Percentiles rank a stretch among this genome's conserved stretches.
Evolutionary conservation across 2,888 invertebrate genomes (phyloP).

Genomic region (Stratiomys singularior): DNA sequence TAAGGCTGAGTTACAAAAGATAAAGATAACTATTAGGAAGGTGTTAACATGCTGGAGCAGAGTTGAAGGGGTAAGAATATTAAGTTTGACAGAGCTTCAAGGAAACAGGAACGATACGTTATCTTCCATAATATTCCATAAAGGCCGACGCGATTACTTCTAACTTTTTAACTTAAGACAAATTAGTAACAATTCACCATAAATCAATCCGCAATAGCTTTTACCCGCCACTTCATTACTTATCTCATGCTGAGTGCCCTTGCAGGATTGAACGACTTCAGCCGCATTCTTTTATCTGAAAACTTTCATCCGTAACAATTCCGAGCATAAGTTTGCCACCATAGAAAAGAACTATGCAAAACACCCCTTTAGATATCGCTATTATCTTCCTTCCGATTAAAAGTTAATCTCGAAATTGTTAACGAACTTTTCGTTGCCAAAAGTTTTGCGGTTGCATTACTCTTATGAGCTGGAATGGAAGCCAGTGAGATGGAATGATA

Average conservation of each 20-base stretch:
- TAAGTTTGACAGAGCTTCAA: too few relatives aligned
- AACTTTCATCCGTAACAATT: conserved; percentile 1
- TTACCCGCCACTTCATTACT: too few relatives aligned
- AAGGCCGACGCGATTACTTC: too few relatives aligned
- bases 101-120: too few relatives aligned
- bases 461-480: conserved; percentile 41
- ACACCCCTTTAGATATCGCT: background rate
- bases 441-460: conserved; percentile 46
- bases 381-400: conserved; percentile 39
- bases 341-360: conserved; percentile 29
- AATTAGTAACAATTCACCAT: too few relatives aligned
- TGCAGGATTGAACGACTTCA: background rate
- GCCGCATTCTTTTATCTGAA: background rate
- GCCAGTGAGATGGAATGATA: conserved; percentile 31
- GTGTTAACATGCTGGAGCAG: too few relatives aligned
- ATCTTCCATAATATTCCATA: too few relatives aligned
- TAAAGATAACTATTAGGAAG: too few relatives aligned
- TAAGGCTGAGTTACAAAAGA: too few relatives aligned
- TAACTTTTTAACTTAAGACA: too few relatives aligned
- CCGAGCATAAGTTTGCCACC: conserved; percentile 17
- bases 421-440: conserved; percentile 43
- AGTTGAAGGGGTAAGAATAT: too few relatives aligned
- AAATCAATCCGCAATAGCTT: too few relatives aligned
- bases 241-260: background rate
- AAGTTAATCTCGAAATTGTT: conserved; percentile 45